Evolutionary conservation across 2,797 vertebrate species (phyloP), one percentile per base, ranked within the genome.

Genomic region (Zalophus californianus): DNA sequence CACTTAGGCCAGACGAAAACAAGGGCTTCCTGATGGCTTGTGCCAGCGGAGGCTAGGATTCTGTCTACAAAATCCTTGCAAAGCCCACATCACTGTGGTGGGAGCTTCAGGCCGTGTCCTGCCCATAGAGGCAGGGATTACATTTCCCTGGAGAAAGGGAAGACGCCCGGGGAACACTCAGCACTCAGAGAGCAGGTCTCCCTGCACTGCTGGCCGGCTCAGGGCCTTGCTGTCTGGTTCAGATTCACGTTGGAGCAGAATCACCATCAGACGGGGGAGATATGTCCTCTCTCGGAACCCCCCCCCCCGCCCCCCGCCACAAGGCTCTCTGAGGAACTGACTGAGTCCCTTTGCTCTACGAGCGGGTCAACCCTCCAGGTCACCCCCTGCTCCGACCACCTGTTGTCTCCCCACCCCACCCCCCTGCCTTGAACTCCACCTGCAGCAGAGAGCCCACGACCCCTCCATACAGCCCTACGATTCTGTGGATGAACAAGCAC

Each of bases 391-490:
- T 25, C 54, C 64, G 11, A 0, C 4, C 23, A 1, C 54, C 32
- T 13, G 27, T 2, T 44, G 13, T 15, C 38, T 48, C 25, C 14
- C 41, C 11, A 5, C 50, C 20, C 10, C 32, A 5, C 50, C 20
- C 10, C 29, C 0, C 1, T 18, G 48, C 38, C 38, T 38, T 27
- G 13, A 82, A 29, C 56, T 15, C 41, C 21, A 15, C 12, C 12
- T 25, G 82, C 15, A 0, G 5, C 27, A 3, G 35, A 62, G 41
- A 41, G 52, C 73, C 90, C 2, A 0, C 0, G 15, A 23, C 70
- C 7, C 73, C 16, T 25, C 18, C 12, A 38, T 20, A 21, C 50
- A n/a, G 54, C 15, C 35, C 20, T 5, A 6, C 21, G 4, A 0
- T 5, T 32, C 16, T 48, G 68, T 2, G 1, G 52, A 1, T 14